Evolutionary conservation across 2,113 vertebrate species (phyloP).

Genomic region (Pelecanus crispus): DNA sequence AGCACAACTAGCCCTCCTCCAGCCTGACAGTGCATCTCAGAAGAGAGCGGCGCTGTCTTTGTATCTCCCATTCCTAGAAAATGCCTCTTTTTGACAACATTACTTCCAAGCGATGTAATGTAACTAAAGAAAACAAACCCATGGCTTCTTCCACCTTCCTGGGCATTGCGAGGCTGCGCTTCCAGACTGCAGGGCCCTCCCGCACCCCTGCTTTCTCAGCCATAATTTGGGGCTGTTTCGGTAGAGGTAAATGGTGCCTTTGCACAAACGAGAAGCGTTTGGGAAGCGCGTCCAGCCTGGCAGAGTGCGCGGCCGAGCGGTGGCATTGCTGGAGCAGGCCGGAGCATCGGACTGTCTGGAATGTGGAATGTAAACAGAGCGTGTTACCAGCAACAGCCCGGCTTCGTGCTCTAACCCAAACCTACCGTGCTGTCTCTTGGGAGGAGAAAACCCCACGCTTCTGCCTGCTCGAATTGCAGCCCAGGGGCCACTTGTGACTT

Average conservation of each 20-base stretch:
- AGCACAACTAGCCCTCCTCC: too few relatives aligned
- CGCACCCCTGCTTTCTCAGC: neutral
- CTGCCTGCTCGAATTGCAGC: neutral
- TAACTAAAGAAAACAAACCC: neutral
- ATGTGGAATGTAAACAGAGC: conserved; percentile 54
- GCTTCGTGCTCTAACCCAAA: neutral
- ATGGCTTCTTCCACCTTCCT: neutral
- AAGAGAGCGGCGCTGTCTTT: neutral
- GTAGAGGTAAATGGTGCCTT: neutral
- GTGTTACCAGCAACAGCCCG: conserved; percentile 25
- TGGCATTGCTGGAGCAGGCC: neutral
- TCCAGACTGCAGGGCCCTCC: neutral
- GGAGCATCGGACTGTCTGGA: conserved; percentile 3
- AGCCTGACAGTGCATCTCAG: neutral
- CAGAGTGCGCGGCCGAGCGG: neutral
- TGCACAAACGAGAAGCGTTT: neutral
- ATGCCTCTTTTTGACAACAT: neutral
- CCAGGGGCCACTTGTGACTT: neutral
- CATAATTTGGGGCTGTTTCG: neutral
- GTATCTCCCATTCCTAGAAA: neutral
- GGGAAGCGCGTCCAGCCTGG: neutral
- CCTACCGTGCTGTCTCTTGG: neutral
- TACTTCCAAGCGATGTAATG: neutral
- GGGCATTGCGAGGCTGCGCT: neutral
- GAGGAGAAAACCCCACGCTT: neutral